phyloP scores from a whole-genome alignment of 2,888 invertebrate species.

The Ophion obscuratus region DNA sequence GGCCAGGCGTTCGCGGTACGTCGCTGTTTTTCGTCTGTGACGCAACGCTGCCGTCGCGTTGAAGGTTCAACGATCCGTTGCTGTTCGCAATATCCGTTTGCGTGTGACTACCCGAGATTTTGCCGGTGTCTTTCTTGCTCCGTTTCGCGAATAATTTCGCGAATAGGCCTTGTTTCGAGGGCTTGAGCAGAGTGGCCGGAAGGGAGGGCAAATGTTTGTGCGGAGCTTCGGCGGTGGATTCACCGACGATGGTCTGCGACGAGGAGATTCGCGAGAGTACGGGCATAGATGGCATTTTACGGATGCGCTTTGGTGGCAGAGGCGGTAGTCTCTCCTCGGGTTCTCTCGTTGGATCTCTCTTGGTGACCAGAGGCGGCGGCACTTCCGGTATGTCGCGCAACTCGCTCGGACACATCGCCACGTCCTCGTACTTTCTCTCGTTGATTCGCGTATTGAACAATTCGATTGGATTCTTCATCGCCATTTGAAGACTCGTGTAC shows the following conservation, averaged over 20 bases:
- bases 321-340: conserved; percentile 90
- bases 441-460: conserved; percentile 84
- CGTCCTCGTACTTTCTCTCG: conserved; percentile 86
- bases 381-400: conserved; percentile 75
- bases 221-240: conserved; percentile 81
- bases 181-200: conserved; percentile 85
- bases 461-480: conserved; percentile 92
- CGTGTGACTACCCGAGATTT: background rate
- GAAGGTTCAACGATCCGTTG: conserved; percentile 66
- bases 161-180: conserved; percentile 87
- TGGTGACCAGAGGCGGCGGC: conserved; percentile 78
- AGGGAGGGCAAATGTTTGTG: conserved; percentile 86
- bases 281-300: conserved; percentile 82
- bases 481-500: conserved; percentile 93
- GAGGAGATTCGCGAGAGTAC: conserved; percentile 78
- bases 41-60: conserved; percentile 54
- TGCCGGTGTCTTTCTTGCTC: conserved; percentile 84
- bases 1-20: conserved; percentile 61
- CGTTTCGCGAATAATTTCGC: conserved; percentile 87
- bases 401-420: conserved; percentile 81
- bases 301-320: conserved; percentile 90
- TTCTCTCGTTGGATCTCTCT: conserved; percentile 84
- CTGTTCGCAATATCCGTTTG: conserved; percentile 58
- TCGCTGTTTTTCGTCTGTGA: conserved; percentile 69
- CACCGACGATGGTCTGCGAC: conserved; percentile 68